Conservation (phyloP, 2,797 vertebrate genomes). For the Cichlasoma orientale region DNA sequence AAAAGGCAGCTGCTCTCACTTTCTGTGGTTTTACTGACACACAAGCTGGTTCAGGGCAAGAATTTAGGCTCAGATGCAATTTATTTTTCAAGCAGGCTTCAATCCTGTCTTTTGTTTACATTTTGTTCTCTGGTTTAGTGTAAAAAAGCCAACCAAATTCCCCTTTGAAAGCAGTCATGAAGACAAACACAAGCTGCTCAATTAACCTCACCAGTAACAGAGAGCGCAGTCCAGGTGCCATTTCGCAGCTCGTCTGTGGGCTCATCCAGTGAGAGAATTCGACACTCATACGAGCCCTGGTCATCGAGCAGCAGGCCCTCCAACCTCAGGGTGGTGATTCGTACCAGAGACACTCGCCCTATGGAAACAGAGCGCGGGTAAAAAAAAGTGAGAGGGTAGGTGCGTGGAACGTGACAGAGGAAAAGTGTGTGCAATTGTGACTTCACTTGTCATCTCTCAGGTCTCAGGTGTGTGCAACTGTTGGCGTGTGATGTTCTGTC, state of each 20-base stretch:
- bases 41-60: neutral
- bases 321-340: constrained; percentile 83
- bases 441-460: constrained; percentile 31
- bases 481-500: constrained; percentile 7
- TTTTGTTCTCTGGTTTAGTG: neutral
- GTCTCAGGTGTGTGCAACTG: constrained; percentile 8
- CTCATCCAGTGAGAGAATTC: constrained; percentile 87
- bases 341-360: constrained; percentile 89
- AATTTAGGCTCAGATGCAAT: neutral
- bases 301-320: constrained; percentile 84
- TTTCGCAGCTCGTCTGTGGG: constrained; percentile 86
- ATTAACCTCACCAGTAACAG: constrained; percentile 84
- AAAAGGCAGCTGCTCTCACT: neutral
- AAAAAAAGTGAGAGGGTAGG: constrained; percentile 12
- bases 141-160: neutral
- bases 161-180: neutral
- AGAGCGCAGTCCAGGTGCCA: constrained; percentile 89
- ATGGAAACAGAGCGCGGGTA: constrained; percentile 25
- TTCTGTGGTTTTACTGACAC: constrained; percentile 3
- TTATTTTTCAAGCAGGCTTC: neutral
- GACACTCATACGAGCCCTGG: constrained; percentile 92
- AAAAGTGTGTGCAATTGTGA: constrained; percentile 13
- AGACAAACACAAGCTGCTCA: neutral
- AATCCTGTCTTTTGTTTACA: neutral
- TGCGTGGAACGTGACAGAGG: neutral